Conservation (phyloP, 2,888 invertebrate species). For the Diarsia rubi region DNA sequence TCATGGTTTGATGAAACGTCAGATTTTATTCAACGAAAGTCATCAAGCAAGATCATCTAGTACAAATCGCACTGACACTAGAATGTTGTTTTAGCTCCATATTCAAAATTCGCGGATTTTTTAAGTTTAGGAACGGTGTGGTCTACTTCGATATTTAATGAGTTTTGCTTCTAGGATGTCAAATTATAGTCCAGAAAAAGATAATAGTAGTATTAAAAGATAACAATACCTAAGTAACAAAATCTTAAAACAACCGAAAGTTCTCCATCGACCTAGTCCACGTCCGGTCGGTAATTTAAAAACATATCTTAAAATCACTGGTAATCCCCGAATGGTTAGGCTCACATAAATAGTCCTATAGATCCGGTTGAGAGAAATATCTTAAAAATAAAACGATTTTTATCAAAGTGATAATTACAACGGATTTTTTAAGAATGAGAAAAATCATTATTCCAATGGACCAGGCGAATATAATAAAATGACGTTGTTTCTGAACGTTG, state of each 20-base stretch:
- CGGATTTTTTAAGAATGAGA: too few species aligned
- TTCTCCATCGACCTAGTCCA: not conserved
- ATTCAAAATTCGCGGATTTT: conserved; percentile 36
- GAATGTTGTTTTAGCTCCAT: not conserved
- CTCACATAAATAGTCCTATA: too few species aligned
- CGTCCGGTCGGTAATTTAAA: too few species aligned
- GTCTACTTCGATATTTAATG: not conserved
- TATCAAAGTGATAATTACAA: too few species aligned
- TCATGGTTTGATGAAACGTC: conserved; percentile 28
- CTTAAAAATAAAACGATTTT: not conserved
- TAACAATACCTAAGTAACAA: not conserved
- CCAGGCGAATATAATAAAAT: not conserved
- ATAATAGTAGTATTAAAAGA: not conserved
- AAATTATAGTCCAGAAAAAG: not conserved
- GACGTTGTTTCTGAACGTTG: conserved; percentile 47
- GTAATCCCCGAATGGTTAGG: too few species aligned
- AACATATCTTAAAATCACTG: too few species aligned
- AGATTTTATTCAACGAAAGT: conserved; percentile 35
- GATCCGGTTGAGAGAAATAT: not conserved
- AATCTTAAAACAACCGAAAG: not conserved
- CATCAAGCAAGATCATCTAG: not conserved
- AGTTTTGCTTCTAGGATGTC: not conserved
- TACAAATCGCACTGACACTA: conserved; percentile 5
- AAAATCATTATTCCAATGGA: not conserved
- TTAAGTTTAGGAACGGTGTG: not conserved